These are phyloP conservation scores for Mimachlamys varia DNA, from an alignment of 2,888 invertebrate genomes.

Conservation along the genomic window DNA sequence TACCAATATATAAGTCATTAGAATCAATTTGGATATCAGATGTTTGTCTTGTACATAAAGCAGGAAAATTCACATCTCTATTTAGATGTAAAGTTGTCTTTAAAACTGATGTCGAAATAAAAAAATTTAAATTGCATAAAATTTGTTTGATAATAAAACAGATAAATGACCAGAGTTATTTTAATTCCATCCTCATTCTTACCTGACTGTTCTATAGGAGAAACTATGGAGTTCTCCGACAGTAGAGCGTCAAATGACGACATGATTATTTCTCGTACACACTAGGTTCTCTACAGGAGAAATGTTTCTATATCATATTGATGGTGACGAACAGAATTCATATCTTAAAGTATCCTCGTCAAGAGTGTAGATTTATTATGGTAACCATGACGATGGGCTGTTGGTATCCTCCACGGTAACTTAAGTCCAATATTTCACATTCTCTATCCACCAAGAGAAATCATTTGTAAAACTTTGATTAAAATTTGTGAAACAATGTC, in stretches of 20 bases:
- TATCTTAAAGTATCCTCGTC: neutral
- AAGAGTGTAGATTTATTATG: neutral
- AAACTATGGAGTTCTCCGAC: constrained; percentile 63
- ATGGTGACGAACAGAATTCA: neutral
- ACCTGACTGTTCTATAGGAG: constrained; percentile 71
- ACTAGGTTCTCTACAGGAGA: too few species aligned
- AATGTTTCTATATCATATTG: neutral
- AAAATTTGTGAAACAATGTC: neutral
- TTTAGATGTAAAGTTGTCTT: neutral
- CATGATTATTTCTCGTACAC: constrained; percentile 46
- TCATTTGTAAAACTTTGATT: neutral
- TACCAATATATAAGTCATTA: too few species aligned
- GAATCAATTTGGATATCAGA: too few species aligned
- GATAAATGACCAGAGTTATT: neutral
- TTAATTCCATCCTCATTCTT: constrained; percentile 44
- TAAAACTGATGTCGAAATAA: neutral
- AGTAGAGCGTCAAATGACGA: constrained; percentile 53
- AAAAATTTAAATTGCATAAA: neutral
- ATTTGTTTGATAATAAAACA: neutral
- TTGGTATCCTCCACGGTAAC: neutral
- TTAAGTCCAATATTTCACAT: neutral
- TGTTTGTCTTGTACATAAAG: too few species aligned
- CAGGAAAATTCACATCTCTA: too few species aligned
- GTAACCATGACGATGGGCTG: neutral
- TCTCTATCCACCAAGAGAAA: neutral